A percentile compares a stretch with the other conserved stretches of the same genome.
Evolutionary conservation across 2,888 invertebrate species (phyloP).

Genomic region (Baronia brevicornis): DNA sequence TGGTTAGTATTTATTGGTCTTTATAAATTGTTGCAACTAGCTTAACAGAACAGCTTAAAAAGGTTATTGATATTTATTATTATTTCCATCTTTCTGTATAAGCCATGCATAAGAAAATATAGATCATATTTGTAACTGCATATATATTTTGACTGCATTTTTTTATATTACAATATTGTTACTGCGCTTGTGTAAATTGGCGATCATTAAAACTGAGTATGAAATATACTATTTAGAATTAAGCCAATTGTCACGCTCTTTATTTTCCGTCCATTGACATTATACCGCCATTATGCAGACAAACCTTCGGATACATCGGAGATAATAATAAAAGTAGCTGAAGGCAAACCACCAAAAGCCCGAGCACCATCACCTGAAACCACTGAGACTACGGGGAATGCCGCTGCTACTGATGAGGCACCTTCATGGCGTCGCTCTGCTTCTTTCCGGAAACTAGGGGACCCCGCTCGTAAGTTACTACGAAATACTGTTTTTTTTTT

Average conservation of each 20-base stretch:
- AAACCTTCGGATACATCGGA: constrained; percentile 47
- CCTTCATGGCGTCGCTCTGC: constrained; percentile 64
- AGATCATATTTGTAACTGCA: constrained; percentile 11
- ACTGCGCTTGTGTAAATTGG: too few species aligned
- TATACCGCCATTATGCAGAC: constrained; percentile 30
- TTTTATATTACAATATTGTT: too few species aligned
- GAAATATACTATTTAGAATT: constrained; percentile 5
- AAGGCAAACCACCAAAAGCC: constrained; percentile 59
- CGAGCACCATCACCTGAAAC: constrained; percentile 53
- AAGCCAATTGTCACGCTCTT: constrained; percentile 11
- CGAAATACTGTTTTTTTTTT: too few species aligned
- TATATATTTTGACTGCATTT: constrained; percentile 5
- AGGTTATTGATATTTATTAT: too few species aligned
- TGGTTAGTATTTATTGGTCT: constrained; percentile 31
- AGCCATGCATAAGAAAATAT: too few species aligned
- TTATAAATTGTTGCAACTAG: constrained; percentile 2
- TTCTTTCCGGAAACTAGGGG: constrained; percentile 52
- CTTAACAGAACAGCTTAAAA: too few species aligned
- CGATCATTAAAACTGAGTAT: neutral
- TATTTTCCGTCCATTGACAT: constrained; percentile 18
- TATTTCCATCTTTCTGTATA: too few species aligned
- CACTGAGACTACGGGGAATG: constrained; percentile 30
- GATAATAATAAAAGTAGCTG: constrained; percentile 57
- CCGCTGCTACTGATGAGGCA: constrained; percentile 39
- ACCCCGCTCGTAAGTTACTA: constrained; percentile 42